Base-by-base conservation (phyloP, 2,797 vertebrate species). In the Loris lydekkerianus region DNA sequence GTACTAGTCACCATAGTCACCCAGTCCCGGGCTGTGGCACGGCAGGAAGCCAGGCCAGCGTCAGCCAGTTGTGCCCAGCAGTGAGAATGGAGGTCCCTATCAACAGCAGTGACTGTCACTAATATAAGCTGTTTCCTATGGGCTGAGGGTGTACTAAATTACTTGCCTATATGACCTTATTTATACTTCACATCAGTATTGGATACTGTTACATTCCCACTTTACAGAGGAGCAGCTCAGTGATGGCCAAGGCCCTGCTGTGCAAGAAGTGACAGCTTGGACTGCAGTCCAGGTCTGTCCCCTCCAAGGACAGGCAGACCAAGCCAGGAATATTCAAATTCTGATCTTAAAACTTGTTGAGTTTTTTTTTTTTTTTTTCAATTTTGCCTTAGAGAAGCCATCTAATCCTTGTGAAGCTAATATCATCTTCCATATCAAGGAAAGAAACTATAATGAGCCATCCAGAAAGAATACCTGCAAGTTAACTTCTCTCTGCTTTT, bases 141-240 rank as follows among this genome's bases (percentile, higher is more conserved):
- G 69, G 29, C 40, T 10, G n/a, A 14, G 20, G 31, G 3, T 60
- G 5, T 31, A 40, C 21, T 69, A 27, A 85, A 10, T 88, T 29
- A 43, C 29, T 82, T 53, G 23, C 31, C 43, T 23, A 8, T 56
- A 43, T 3, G 65, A 75, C 27, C 31, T 46, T 34, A 31, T 20
- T 75, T 34, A 53, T 34, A 37, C 23, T 46, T 76, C 49, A 14
- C n/a, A 9, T 31, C 56, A 8, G 1, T 46, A 34, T 27, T 60
- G 31, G 34, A 5, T 37, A 8, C 3, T 3, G 9, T 40, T 25
- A 56, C 1, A 3, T 25, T 21, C 20, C 61, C 1, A 1, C 25
- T 53, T 94, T 17, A 34, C 9, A 56, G 63, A 34, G 14, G 46
- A 43, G 40, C 5, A 70, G 37, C 53, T 56, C n/a, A 63, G 25